phyloP scores from a whole-genome alignment of 2,888 invertebrate genomes.

The Bhutanitis thaidina region DNA sequence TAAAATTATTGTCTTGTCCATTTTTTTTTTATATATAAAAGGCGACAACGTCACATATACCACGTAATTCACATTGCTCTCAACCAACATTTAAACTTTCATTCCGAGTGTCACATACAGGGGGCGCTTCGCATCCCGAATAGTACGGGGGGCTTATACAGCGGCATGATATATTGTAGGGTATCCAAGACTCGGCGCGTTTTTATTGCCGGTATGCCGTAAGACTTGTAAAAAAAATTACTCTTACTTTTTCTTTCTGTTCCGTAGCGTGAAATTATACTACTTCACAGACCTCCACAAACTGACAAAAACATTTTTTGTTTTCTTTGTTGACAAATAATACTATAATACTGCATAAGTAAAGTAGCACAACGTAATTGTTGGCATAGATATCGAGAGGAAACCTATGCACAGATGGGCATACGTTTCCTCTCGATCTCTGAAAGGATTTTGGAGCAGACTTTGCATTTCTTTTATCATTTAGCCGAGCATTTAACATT shows the following conservation, averaged over 20 bases:
- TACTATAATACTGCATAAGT: too few relatives aligned
- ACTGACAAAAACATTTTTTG: not conserved
- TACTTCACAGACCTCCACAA: slow-evolving; percentile 46
- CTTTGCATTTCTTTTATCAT: too few relatives aligned
- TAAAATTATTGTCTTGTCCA: too few relatives aligned
- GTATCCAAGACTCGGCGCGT: slow-evolving; percentile 51
- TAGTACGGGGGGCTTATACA: slow-evolving; percentile 34
- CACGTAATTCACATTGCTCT: slow-evolving; percentile 62
- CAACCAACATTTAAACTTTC: slow-evolving; percentile 68
- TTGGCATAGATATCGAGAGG: too few relatives aligned
- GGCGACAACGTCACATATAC: slow-evolving; percentile 30
- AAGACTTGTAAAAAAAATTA: slow-evolving; percentile 73
- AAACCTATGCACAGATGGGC: too few relatives aligned
- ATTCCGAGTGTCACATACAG: slow-evolving; percentile 58
- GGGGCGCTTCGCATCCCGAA: slow-evolving; percentile 30
- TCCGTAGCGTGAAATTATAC: slow-evolving; percentile 43
- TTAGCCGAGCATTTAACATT: too few relatives aligned
- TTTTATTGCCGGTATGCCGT: slow-evolving; percentile 73
- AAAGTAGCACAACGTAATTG: too few relatives aligned
- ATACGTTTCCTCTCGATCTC: too few relatives aligned
- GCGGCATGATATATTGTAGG: slow-evolving; percentile 64
- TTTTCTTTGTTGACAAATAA: too few relatives aligned
- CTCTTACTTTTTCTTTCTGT: slow-evolving; percentile 49
- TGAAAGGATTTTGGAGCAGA: too few relatives aligned
- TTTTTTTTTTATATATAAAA: too few relatives aligned